Evolutionary conservation across 2,888 invertebrate genomes (phyloP), one percentile per base, ranked within the genome.

Genomic region (Melanchra persicariae): DNA sequence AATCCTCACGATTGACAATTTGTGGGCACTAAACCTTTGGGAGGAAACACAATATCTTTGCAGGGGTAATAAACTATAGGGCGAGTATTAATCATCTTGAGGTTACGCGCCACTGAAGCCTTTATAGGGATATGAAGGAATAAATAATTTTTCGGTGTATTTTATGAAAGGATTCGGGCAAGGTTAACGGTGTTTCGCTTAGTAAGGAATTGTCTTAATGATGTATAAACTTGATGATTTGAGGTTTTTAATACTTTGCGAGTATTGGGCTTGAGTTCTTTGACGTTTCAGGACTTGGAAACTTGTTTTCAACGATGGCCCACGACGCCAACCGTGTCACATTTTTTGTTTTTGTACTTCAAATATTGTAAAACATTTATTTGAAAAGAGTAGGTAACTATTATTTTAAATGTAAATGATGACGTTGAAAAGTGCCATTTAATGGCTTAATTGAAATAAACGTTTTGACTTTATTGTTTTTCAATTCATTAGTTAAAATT

Each of bases 91-190:
- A 84, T 82, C 82, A 82, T 82, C 59, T 62, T 55, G 69, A 34
- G 78, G 77, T 65, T 67, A 65, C 84, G 79, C 71, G 63, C 55
- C 74, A 70, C 71, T 71, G 74, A 74, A 55, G 67, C 69, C 24
- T 74, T 61, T 79, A 60, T 60, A 64, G 68, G 61, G 70, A 70
- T 72, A 55, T 47, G 51, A 65, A 57, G n/a, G 60, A 77, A 82
- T 84, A 82, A 81, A 82, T 74, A 84, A 84, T 74, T 68, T 82
- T 65, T 64, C 57, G 47, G 63, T 72, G 77, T 84, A 65, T 73
- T 77, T 68, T 49, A 54, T 82, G 84, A 72, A 82, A 78, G 61
- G 67, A 65, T n/a, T 55, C 62, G 54, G 62, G 68, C 70, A 63
- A 69, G 68, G 30, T 45, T 72, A 68, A 63, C 59, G 22, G 26